Evolutionary conservation across 2,797 vertebrate genomes (phyloP), one percentile per base, ranked within the genome.

Genomic region (Bradypodion ventrale): DNA sequence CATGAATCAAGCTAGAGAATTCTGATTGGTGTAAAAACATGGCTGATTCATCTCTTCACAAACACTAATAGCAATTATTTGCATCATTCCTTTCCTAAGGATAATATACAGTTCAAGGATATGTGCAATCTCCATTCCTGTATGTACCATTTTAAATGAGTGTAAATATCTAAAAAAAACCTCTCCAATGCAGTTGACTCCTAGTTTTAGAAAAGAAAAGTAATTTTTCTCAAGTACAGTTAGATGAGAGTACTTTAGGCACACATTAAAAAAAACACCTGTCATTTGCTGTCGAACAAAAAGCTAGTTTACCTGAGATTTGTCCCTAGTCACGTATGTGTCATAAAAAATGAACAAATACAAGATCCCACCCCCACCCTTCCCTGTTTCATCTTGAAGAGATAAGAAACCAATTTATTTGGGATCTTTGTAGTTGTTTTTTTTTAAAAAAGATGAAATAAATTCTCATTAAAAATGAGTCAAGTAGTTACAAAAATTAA

Each of bases 261-360:
- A 95, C 93, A 70, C 92, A 90, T 32, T 90, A 78, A 81, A 89
- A 84, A 84, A 82, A 88, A 89, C 83, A 87, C 87, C 89, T 21
- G 27, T 90, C 80, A 85, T 87, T 78, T 66, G 83, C 84, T 90
- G 90, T 86, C 83, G 84, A 91, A 89, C 91, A 80, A 91, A 94
- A 94, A 92, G 87, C 87, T 92, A 89, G 90, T 92, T 92, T 92
- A 95, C 96, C 96, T 96, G 96, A 96, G 95, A 94, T 95, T 90
- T 88, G 75, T 91, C 93, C 92, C 91, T 93, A 93, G 87, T 92
- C 91, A 86, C 16, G 9, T 83, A 83, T 85, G 86, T 93, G 29
- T 93, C 92, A 87, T 35, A 89, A 84, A 90, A 96, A 89, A 59
- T 29, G 19, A 56, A 56, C 52, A 49, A 49, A 49, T 49, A 56